A percentile compares a stretch with the other conserved stretches of the same genome.
These are phyloP conservation scores for Zele albiditarsus DNA, from an alignment of 2,888 invertebrate species.

Conservation along the genomic window DNA sequence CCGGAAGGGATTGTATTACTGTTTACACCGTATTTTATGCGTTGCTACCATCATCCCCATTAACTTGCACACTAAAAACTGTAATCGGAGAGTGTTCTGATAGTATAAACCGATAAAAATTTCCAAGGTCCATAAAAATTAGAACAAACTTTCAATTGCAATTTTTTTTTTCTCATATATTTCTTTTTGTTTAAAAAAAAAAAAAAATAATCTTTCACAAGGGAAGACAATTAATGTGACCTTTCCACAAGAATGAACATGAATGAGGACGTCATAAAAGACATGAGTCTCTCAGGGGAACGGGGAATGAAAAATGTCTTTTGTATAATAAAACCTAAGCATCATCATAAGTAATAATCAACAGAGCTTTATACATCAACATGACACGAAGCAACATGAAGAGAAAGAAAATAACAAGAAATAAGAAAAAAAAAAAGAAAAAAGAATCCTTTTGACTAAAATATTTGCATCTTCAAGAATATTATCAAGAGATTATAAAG, in stretches of 20 bases:
- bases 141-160: not conserved
- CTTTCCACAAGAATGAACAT: not conserved
- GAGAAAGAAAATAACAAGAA: not conserved
- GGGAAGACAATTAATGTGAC: not conserved
- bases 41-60: not conserved
- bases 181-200: not conserved
- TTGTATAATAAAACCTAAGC: not conserved
- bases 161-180: not conserved
- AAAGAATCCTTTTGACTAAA: not conserved
- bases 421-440: not conserved
- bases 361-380: not conserved
- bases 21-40: not conserved
- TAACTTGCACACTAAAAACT: not conserved
- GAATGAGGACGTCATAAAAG: slow-evolving; percentile 20
- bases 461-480: not conserved
- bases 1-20: not conserved
- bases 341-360: slow-evolving; percentile 26
- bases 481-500: not conserved
- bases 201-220: not conserved
- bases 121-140: not conserved
- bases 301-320: slow-evolving; percentile 1
- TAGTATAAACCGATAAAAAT: not conserved
- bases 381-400: not conserved
- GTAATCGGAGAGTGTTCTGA: not conserved
- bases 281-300: slow-evolving; percentile 4